Conservation (phyloP, 2,888 invertebrate species). For the Tiphia femorata region DNA sequence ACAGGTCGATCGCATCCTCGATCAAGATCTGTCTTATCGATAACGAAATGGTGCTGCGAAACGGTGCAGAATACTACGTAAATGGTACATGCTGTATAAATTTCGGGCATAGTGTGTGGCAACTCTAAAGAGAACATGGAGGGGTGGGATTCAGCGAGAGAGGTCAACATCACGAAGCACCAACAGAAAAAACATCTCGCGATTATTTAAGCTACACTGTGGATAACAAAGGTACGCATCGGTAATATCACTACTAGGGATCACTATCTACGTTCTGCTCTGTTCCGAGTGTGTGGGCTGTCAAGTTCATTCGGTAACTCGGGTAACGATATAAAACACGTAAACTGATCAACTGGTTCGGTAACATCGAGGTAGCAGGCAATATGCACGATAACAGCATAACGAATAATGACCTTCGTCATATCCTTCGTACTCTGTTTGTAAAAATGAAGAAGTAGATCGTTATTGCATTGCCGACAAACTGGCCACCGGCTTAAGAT, state of each 20-base stretch:
- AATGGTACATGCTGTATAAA: neutral
- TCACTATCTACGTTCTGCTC: neutral
- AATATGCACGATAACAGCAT: constrained; percentile 47
- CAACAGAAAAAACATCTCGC: neutral
- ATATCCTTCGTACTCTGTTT: constrained; percentile 66
- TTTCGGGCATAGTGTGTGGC: neutral
- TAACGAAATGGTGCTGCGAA: constrained; percentile 2
- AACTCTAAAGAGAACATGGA: neutral
- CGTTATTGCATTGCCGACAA: constrained; percentile 37
- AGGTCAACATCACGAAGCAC: neutral
- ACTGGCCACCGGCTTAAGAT: constrained; percentile 1
- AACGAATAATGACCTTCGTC: constrained; percentile 65
- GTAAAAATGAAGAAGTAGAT: constrained; percentile 50
- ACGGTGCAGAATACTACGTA: neutral
- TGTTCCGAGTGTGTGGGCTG: neutral
- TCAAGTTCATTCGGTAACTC: too few species aligned
- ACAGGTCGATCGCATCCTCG: neutral
- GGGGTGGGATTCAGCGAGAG: neutral
- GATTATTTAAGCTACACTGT: neutral
- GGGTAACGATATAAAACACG: too few species aligned
- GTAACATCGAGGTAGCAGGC: constrained; percentile 44
- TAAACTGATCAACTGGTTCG: constrained; percentile 2
- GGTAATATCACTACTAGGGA: neutral
- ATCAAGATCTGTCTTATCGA: neutral
- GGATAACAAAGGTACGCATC: neutral